Percentiles rank a stretch among this genome's conserved stretches.
These are phyloP conservation scores for Acanthopleura granulata DNA, from an alignment of 2,888 invertebrate genomes.

Conservation along the genomic window DNA sequence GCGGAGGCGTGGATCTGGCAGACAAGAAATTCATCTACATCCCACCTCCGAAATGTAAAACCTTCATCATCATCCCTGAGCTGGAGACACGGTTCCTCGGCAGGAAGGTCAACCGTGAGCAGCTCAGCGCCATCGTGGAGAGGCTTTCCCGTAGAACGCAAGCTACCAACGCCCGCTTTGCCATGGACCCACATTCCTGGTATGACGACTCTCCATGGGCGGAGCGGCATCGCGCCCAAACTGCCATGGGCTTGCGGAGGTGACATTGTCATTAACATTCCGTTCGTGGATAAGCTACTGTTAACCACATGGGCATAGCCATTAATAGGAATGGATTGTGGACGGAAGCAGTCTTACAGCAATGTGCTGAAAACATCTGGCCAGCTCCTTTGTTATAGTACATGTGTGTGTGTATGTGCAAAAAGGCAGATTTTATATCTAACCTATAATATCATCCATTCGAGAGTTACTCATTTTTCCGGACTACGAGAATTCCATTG, in stretches of 20 bases:
- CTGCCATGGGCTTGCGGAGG: background rate
- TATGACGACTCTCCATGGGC: slow-evolving; percentile 38
- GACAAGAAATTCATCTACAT: slow-evolving; percentile 52
- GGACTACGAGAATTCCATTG: too few species aligned
- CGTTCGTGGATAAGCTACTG: too few species aligned
- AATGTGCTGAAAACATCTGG: too few species aligned
- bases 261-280: too few species aligned
- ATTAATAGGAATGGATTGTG: too few species aligned
- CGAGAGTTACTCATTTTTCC: too few species aligned
- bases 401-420: too few species aligned
- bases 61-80: slow-evolving; percentile 52
- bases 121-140: slow-evolving; percentile 49
- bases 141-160: slow-evolving; percentile 54
- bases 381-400: too few species aligned
- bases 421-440: too few species aligned
- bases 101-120: slow-evolving; percentile 38
- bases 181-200: slow-evolving; percentile 52
- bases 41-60: slow-evolving; percentile 44
- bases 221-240: background rate
- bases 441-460: too few species aligned
- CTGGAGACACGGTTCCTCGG: slow-evolving; percentile 49
- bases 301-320: too few species aligned
- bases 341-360: too few species aligned
- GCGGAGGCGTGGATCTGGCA: slow-evolving; percentile 47
- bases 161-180: slow-evolving; percentile 53